Evolutionary conservation across 2,888 invertebrate species (phyloP).

Genomic region (Ashinkailepas kermadecensis): DNA sequence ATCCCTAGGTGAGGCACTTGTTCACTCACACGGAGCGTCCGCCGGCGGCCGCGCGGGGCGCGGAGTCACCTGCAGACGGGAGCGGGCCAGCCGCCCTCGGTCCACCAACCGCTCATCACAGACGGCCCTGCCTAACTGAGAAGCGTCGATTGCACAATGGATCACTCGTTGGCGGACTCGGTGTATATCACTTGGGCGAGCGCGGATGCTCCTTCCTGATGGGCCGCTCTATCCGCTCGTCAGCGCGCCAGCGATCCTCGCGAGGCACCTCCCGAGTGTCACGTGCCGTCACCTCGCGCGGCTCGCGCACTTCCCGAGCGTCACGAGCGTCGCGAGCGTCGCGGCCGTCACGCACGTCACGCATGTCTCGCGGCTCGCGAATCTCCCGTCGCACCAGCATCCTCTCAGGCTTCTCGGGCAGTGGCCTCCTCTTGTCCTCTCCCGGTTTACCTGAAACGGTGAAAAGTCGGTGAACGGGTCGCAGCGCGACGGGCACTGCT

Average conservation of each 20-base stretch:
- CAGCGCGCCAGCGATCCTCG: not conserved
- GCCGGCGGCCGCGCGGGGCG: not conserved
- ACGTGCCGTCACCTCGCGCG: not conserved
- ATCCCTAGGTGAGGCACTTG: conserved; percentile 17
- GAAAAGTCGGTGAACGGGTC: not conserved
- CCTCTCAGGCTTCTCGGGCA: not conserved
- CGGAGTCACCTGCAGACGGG: too few species aligned
- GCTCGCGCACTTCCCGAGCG: not conserved
- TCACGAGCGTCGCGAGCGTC: not conserved
- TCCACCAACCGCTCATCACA: not conserved
- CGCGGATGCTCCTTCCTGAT: not conserved
- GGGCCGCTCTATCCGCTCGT: conserved; percentile 18
- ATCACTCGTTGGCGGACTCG: conserved; percentile 16
- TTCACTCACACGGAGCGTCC: not conserved
- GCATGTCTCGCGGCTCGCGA: not conserved
- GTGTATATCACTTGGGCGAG: conserved; percentile 18
- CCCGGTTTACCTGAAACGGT: not conserved
- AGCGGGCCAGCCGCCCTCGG: not conserved
- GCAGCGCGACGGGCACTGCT: too few species aligned
- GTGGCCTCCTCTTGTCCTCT: not conserved
- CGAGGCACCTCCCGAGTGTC: not conserved
- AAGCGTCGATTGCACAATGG: conserved; percentile 19
- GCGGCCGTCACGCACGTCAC: not conserved
- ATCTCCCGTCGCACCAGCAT: not conserved
- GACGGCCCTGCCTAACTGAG: conserved; percentile 2